Base-by-base conservation (phyloP, 2,888 invertebrate species). In the Calameuta idolon region DNA sequence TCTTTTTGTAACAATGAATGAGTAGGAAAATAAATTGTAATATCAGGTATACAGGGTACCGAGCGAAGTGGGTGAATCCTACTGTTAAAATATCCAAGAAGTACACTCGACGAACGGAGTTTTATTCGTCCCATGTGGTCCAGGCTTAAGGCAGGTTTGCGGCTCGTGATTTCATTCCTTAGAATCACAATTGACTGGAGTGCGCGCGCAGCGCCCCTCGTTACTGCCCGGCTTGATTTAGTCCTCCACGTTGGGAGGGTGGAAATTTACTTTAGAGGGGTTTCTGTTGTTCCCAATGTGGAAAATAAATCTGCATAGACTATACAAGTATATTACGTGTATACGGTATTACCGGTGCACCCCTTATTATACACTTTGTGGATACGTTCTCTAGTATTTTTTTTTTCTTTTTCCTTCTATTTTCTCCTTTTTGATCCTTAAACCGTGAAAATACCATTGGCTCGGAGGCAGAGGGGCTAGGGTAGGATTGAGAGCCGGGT, bases 161-260 rank as follows among this genome's bases (percentile, higher is more conserved):
- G 30, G 71, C 71, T 34, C 31, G 30, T 71, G 71, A 71, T 55
- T 55, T 55, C 55, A 71, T 34, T 34, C 30, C 71, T 71, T 71
- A 71, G 71, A 71, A 71, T 71, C 30, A 71, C 31, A 71, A 71
- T 71, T 71, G 71, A 34, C 71, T 34, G 71, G 15, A 30, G 12
- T 71, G 55, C 34, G 71, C 71, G 31, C 71, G 71, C 31, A 31
- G 71, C 23, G 11, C 30, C 34, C 12, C 31, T 71, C 30, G 34
- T 33, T 55, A 31, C 71, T 31, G 71, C 71, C 34, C 71, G 71
- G 71, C 31, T 71, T 71, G 30, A 71, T 71, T 71, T 34, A 31
- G 71, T 34, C 71, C 40, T 40, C 15, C 5, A 40, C 40, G 55
- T 55, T 23, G 55, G 34, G 71, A 34, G 71, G 71, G 30, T 33